Conservation (phyloP, 2,797 vertebrate genomes). For the Lateolabrax maculatus region DNA sequence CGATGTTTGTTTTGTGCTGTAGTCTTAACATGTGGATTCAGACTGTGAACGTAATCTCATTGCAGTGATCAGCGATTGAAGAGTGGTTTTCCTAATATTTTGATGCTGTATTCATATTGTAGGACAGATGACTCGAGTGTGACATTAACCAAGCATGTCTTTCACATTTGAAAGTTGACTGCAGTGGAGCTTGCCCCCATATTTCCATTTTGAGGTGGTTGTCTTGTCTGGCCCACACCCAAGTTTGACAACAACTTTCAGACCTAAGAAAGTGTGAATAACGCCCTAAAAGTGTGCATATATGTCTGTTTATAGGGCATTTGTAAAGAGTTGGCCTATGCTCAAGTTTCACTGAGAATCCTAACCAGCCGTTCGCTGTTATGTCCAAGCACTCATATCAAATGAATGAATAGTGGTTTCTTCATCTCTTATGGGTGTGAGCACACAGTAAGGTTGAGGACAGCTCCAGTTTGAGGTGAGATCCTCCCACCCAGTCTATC, state of each 20-base stretch:
- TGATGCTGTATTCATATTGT: neutral
- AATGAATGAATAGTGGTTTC: neutral
- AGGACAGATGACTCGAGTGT: too few species aligned
- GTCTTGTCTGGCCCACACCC: neutral
- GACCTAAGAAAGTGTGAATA: conserved; percentile 7
- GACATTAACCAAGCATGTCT: neutral
- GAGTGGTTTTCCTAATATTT: neutral
- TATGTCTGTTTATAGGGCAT: neutral
- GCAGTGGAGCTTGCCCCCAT: neutral
- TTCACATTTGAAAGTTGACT: neutral
- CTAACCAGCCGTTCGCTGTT: neutral
- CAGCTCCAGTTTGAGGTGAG: conserved; percentile 26
- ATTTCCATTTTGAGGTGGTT: neutral
- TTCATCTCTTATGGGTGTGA: neutral
- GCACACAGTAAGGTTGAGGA: neutral
- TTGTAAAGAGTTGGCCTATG: neutral
- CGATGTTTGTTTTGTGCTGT: neutral
- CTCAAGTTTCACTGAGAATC: neutral
- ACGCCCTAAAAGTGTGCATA: neutral
- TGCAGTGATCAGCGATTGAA: neutral
- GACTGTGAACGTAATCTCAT: neutral
- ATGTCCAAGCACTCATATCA: neutral
- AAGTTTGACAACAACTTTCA: conserved; percentile 16
- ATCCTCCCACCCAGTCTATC: conserved; percentile 35
- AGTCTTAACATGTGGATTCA: neutral